Evolutionary conservation across 2,113 vertebrate species (phyloP).

Genomic region (Psephotus haematonotus): DNA sequence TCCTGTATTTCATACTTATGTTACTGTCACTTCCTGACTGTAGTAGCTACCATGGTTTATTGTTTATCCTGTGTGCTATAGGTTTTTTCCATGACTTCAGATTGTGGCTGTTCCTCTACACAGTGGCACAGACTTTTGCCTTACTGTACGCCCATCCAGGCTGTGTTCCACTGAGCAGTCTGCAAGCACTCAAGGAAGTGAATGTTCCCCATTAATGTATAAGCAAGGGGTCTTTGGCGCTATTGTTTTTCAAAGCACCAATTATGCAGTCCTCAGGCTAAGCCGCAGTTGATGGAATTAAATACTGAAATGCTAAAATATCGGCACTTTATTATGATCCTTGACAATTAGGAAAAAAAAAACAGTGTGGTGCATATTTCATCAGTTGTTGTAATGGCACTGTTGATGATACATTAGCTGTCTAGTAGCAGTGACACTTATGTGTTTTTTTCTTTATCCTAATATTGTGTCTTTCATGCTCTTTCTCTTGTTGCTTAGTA

Average conservation of each 20-base stretch:
- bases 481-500: background rate
- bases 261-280: background rate
- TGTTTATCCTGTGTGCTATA: background rate
- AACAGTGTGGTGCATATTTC: background rate
- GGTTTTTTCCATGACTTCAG: background rate
- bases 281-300: background rate
- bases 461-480: background rate
- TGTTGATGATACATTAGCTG: background rate
- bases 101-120: background rate
- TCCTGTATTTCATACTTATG: background rate
- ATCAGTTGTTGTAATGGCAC: background rate
- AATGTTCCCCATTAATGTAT: background rate
- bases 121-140: background rate
- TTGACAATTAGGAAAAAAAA: background rate
- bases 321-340: background rate
- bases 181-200: background rate
- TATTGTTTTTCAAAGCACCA: background rate
- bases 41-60: background rate
- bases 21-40: background rate
- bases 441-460: background rate
- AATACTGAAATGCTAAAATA: background rate
- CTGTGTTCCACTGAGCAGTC: background rate
- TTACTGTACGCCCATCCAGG: background rate
- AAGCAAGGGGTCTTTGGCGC: background rate
- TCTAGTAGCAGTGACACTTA: background rate